Conservation (phyloP, 2,888 invertebrate genomes). For the Blastobasis lacticolella region DNA sequence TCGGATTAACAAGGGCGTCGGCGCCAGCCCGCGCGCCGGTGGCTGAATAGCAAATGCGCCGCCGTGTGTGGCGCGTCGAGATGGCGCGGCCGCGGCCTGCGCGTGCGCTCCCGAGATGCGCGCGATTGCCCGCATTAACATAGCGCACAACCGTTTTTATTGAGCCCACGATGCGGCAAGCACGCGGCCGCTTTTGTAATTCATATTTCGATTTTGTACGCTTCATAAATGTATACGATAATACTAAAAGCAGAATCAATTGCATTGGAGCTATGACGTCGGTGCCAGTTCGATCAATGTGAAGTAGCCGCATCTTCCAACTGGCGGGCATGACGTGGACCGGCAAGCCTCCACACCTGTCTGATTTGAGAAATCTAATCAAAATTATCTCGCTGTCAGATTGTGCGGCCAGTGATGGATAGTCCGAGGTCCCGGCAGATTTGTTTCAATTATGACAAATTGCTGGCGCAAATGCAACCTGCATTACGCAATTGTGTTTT, state of each 20-base stretch:
- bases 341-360: constrained; percentile 2
- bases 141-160: constrained; percentile 31
- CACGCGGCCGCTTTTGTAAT: constrained; percentile 30
- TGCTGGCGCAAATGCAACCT: no score
- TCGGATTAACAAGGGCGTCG: constrained; percentile 61
- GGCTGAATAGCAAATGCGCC: constrained; percentile 55
- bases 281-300: no score
- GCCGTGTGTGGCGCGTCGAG: constrained; percentile 43
- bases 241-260: not conserved
- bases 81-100: constrained; percentile 31
- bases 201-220: constrained; percentile 18
- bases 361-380: constrained; percentile 5
- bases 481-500: no score
- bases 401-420: constrained; percentile 1
- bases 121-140: constrained; percentile 46
- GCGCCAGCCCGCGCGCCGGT: constrained; percentile 49
- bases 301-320: no score
- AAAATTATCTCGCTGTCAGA: constrained; percentile 1
- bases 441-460: no score
- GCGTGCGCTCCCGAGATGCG: constrained; percentile 35
- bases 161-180: constrained; percentile 22
- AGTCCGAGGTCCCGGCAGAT: not conserved
- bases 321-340: not conserved
- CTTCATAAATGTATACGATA: not conserved
- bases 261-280: constrained; percentile 2